Evolutionary conservation across 2,888 invertebrate species (phyloP), one percentile per base, ranked within the genome.

Genomic region (Scaptomyza flava): DNA sequence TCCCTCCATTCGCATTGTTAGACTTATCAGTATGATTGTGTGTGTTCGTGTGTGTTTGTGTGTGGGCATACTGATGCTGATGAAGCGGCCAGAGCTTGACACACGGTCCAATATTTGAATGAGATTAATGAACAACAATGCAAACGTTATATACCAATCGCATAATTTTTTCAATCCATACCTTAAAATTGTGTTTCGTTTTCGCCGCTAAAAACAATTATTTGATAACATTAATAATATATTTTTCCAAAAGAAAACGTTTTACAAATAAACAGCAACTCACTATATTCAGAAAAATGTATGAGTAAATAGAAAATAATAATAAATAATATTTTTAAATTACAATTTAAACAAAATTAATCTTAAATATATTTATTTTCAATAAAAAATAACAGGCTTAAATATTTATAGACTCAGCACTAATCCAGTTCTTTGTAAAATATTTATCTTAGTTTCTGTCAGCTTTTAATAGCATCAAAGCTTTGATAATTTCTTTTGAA

Each of bases 51-150:
- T 43, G 30, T 38, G 20, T 34, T 12, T 53, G 23, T 53, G 30
- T 53, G 41, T 59, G 53, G 45, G 31, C 14, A 48, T 58, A 50
- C 50, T 54, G 66, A 20, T 60, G 58, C 72, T 63, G 73, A 76
- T 76, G 76, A 76, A 67, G 61, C 71, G 42, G 42, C 23, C 76
- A 52, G 59, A 20, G 59, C 72, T 72, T 38, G 41, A 48, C 61
- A 71, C 60, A 77, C 77, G 74, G 72, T 72, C 68, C 77, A 77
- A 58, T 60, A 77, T 72, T 76, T 69, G 78, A 78, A 78, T 78
- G 76, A 77, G 74, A 76, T 73, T 76, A 76, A 76, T 76, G 73
- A 78, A 76, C 78, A 78, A 70, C 66, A 73, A 76, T 60, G 74
- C 59, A 78, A 65, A 73, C 50, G 57, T 76, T 63, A 57, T 58